Conservation (phyloP, 2,888 invertebrate species). For the Patella pellucida region DNA sequence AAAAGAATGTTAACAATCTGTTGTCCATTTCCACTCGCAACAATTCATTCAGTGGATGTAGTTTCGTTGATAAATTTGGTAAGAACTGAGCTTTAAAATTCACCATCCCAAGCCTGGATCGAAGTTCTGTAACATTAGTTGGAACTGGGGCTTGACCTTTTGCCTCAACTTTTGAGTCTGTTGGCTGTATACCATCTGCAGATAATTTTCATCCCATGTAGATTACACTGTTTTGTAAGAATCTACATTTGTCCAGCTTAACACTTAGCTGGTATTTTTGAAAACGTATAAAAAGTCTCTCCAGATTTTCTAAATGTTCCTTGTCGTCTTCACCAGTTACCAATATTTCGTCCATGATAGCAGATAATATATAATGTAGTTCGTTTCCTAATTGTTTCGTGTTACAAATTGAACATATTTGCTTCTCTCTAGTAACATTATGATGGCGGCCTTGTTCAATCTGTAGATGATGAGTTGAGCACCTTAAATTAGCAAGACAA, state of each 20-base stretch:
- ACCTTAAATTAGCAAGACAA: background rate
- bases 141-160: conserved; percentile 16
- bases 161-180: conserved; percentile 20
- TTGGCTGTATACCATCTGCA: conserved; percentile 16
- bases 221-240: conserved; percentile 1
- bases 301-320: conserved; percentile 16
- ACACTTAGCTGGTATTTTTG: conserved; percentile 10
- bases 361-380: background rate
- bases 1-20: conserved; percentile 21
- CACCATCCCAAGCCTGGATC: conserved; percentile 18
- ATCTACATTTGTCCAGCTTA: conserved; percentile 18
- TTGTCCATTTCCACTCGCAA: conserved; percentile 18
- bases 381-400: no score
- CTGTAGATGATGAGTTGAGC: background rate
- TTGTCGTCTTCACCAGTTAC: conserved; percentile 22
- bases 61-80: background rate
- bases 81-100: conserved; percentile 23
- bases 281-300: conserved; percentile 13
- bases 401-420: background rate
- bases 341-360: conserved; percentile 34
- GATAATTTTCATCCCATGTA: conserved; percentile 16
- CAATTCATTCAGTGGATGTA: conserved; percentile 18
- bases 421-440: background rate
- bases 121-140: conserved; percentile 20
- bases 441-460: background rate